These are phyloP conservation scores for Pseudococcus viburni DNA, from an alignment of 2,888 invertebrate species.

Conservation along the genomic window DNA sequence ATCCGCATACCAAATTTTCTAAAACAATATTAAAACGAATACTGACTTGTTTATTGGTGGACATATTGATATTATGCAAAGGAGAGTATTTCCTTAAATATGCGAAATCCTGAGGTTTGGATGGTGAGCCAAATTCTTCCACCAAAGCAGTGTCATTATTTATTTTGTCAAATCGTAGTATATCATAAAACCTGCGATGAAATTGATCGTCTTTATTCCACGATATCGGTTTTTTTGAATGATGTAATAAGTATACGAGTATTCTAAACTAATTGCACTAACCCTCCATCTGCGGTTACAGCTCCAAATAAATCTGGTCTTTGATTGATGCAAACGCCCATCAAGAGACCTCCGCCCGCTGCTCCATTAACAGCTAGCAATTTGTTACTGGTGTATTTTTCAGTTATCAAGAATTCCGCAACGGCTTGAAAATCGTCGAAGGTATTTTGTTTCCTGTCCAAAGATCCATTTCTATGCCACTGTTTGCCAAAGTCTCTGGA, in stretches of 20 bases:
- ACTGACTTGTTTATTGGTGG: constrained; percentile 71
- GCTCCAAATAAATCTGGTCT: constrained; percentile 81
- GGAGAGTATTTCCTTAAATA: constrained; percentile 92
- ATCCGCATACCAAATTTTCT: no score
- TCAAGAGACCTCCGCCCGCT: constrained; percentile 96
- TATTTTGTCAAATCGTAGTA: constrained; percentile 73
- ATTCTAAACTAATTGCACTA: constrained; percentile 70
- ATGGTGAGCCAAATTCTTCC: constrained; percentile 95
- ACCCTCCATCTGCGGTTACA: constrained; percentile 95
- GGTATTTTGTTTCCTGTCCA: constrained; percentile 94
- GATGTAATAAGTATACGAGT: background rate
- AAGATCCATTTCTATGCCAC: constrained; percentile 95
- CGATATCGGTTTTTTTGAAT: background rate
- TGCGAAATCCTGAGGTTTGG: constrained; percentile 87
- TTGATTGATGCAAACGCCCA: constrained; percentile 84
- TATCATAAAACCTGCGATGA: background rate
- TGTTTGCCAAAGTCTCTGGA: constrained; percentile 94
- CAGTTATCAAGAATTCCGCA: constrained; percentile 86
- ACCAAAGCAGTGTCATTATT: constrained; percentile 95
- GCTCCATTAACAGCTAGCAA: constrained; percentile 92
- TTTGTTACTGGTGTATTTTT: constrained; percentile 83
- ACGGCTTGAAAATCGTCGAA: constrained; percentile 97
- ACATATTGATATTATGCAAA: constrained; percentile 89
- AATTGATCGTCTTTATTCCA: background rate
- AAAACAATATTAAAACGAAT: no score